Base-by-base conservation (phyloP, 2,113 vertebrate species). In the Ctenomys sociabilis region DNA sequence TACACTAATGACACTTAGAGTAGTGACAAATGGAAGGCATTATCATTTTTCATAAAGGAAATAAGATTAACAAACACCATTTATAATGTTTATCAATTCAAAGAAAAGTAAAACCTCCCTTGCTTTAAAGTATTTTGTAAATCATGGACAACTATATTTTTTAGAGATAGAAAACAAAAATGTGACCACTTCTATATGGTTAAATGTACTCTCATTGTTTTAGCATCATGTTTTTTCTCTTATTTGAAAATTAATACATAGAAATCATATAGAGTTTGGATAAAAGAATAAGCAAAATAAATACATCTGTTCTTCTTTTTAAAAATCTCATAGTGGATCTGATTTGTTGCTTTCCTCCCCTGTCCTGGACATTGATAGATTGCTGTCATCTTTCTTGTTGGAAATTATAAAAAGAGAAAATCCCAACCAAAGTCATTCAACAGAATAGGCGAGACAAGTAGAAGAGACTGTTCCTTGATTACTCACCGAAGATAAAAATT, bases 401-500 rank as follows among this genome's bases (percentile, higher is more conserved):
- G 49, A 32, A 95, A 81, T 0, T 78, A 2, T 45, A 78, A 54
- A 16, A 77, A 87, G 66, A 32, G n/a, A 81, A 86, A 93, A 45
- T 19, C 45, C 28, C 94, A 80, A 45, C 16, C 52, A 78, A 90
- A 87, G 88, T 89, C 22, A 86, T 37, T 96, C n/a, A 22, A 73
- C 61, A 94, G 77, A 37, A n/a, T 8, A 78, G 28, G 96, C 6
- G 32, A 75, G 30, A 85, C 92, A 0, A 73, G n/a, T 0, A 2
- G 5, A 14, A 72, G 19, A 78, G 13, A 12, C 19, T 43, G 2
- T 19, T 72, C 88, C 61, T 52, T 86, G 43, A 64, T 84, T 77
- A 99, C 99, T 99, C 97, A 99, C 99, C 57, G 99, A 98, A 88
- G 99, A 99, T 64, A 99, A 98, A 98, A 99, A 99, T 98, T 99